Conservation (phyloP, 2,797 vertebrate genomes). For the Myiothlypis coronata region DNA sequence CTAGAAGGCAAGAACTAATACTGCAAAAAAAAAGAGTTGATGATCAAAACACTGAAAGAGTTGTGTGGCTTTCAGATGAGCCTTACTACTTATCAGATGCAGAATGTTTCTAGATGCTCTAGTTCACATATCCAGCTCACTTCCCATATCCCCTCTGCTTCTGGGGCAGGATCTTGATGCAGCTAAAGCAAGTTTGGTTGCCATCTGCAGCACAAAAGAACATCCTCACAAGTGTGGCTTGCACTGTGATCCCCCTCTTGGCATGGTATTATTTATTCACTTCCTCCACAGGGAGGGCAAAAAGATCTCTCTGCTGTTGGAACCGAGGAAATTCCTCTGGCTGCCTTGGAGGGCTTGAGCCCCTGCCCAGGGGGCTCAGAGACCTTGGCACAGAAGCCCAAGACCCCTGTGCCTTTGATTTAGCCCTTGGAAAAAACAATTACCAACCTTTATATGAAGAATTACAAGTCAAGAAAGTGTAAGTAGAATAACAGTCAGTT, state of each 20-base stretch:
- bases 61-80: neutral
- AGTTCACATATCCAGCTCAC: neutral
- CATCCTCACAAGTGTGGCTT: too few relatives aligned
- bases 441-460: too few relatives aligned
- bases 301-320: neutral
- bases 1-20: neutral
- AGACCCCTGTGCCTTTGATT: neutral
- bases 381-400: neutral
- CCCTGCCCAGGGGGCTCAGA: neutral
- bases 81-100: accelerated
- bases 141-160: neutral
- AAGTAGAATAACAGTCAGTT: too few relatives aligned
- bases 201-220: neutral
- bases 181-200: neutral
- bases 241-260: neutral
- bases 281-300: neutral
- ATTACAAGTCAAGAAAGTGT: too few relatives aligned
- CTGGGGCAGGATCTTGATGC: neutral
- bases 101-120: neutral
- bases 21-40: neutral
- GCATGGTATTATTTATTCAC: neutral
- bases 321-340: neutral
- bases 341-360: neutral
- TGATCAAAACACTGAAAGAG: neutral
- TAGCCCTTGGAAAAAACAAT: too few relatives aligned